Evolutionary conservation across 2,113 vertebrate genomes (phyloP), one percentile per base, ranked within the genome.

Genomic region (Pontoporia blainvillei): DNA sequence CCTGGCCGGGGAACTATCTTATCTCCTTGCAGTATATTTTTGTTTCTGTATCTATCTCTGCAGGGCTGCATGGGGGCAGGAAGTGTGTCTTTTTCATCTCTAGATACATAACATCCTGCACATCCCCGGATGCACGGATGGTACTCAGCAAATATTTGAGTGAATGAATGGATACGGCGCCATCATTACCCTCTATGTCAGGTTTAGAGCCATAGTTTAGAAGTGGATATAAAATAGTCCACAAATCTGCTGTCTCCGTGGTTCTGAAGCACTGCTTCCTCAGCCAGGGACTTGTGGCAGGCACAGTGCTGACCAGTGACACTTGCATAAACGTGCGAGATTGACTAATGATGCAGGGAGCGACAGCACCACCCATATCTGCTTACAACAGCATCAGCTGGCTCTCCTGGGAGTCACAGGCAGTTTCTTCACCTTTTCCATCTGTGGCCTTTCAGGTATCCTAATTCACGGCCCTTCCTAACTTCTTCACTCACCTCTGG

Each of bases 101-200:
- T 78, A 25, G 36, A 49, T 57, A 25, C 23, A 9, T 39, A 78
- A 69, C 15, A 72, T 72, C 84, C 59, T 81, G 89, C 73, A 86
- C 71, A 39, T 59, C 78, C n/a, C 62, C 71, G 31, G 81, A 90
- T 67, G 96, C 8, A 61, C 23, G 69, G 75, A 71, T 3, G 17
- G n/a, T n/a, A 64, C 93, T 89, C 57, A 49, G 92, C 91, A 76
- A 81, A 76, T 94, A 88, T 76, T 97, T 72, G 92, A 94, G 88
- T 59, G 75, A 94, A 84, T 78, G 59, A 82, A 66, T 11, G 92
- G 75, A 41, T 71, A 49, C 1, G 44, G 61, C 49, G 46, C 52
- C 46, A 52, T 66, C 71, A 49, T 90, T 49, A 44, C 29, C 86
- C 66, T 91, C 14, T 73, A 25, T 66, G 86, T 92, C 88, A 86